A percentile compares a stretch with the other conserved stretches of the same genome.
Evolutionary conservation across 2,888 invertebrate genomes (phyloP).

Genomic region (Siphonodentalium dalli): DNA sequence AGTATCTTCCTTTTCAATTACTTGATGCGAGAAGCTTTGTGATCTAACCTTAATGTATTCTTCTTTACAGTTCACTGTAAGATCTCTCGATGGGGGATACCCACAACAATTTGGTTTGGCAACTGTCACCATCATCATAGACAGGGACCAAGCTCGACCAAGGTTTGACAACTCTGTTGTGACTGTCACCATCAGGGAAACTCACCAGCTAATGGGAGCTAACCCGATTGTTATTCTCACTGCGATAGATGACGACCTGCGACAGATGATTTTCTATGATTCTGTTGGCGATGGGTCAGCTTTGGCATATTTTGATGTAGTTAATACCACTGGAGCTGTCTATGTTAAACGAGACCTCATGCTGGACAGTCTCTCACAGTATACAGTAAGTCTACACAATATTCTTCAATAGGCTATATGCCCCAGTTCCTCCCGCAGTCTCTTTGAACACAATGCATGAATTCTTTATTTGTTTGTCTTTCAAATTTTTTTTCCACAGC

Average conservation of each 20-base stretch:
- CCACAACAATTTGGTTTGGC: constrained; percentile 38
- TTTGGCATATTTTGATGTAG: constrained; percentile 34
- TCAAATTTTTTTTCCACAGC: not conserved
- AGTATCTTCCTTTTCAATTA: no score
- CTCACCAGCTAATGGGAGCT: constrained; percentile 22
- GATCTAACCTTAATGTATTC: not conserved
- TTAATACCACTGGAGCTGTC: constrained; percentile 30
- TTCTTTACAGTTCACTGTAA: constrained; percentile 30
- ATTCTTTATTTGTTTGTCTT: not conserved
- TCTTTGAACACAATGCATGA: not conserved
- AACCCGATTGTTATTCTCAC: constrained; percentile 30
- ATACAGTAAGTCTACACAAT: constrained; percentile 34
- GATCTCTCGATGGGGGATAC: constrained; percentile 35
- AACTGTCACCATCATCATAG: constrained; percentile 38
- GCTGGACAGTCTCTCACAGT: constrained; percentile 28
- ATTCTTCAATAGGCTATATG: no score
- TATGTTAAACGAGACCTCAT: constrained; percentile 34
- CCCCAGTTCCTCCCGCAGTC: no score
- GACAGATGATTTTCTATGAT: constrained; percentile 32
- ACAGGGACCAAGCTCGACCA: constrained; percentile 35
- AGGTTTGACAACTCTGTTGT: constrained; percentile 21
- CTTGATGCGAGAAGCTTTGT: not conserved
- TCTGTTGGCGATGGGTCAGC: constrained; percentile 42
- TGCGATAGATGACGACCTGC: constrained; percentile 36
- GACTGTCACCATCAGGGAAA: constrained; percentile 31